Base-by-base conservation (phyloP, 2,797 vertebrate species). In the Borostomias antarcticus region DNA sequence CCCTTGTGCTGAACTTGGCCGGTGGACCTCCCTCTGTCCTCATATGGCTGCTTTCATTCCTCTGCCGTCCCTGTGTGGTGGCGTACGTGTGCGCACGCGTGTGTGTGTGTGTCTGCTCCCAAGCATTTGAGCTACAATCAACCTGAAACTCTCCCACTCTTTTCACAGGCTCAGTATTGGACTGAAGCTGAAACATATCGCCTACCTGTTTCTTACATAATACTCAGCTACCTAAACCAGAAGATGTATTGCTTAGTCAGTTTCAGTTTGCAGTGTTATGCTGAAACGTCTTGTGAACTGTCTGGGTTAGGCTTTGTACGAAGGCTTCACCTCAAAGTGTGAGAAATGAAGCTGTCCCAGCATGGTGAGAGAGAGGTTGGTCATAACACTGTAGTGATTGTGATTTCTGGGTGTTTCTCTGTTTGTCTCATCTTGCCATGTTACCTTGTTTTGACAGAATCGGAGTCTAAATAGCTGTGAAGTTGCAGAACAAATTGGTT, bases 1-100 rank as follows among this genome's bases (percentile, higher is more conserved):
- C 76, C 61, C 68, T 82, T 48, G 47, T 70, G 76, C 64, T 88
- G 75, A 82, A 78, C 71, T 74, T 76, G 75, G 77, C 68, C 71
- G 35, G 58, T 84, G 72, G 75, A 72, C 47, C 50, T 53, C 60
- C 60, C 77, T 83, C 75, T 86, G 77, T 65, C 17, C 81, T 80
- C 67, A 71, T 63, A 60, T 73, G 68, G 62, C 74, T 72, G 47
- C 68, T 72, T 84, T 84, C 84, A 78, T 85, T 79, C 73, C 57
- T 70, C 43, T 67, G 10, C 19, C 19, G 5, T 17, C 70, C 19
- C 45, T 64, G 17, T 87, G 13, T 47, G n/a, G n/a, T n/a, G n/a
- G n/a, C n/a, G n/a, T n/a, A n/a, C n/a, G n/a, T n/a, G n/a, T n/a
- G n/a, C n/a, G n/a, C n/a, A n/a, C n/a, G n/a, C n/a, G 37, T 19